Conservation (phyloP, 1,140 invertebrate species). For the Brachystomella parvula region DNA sequence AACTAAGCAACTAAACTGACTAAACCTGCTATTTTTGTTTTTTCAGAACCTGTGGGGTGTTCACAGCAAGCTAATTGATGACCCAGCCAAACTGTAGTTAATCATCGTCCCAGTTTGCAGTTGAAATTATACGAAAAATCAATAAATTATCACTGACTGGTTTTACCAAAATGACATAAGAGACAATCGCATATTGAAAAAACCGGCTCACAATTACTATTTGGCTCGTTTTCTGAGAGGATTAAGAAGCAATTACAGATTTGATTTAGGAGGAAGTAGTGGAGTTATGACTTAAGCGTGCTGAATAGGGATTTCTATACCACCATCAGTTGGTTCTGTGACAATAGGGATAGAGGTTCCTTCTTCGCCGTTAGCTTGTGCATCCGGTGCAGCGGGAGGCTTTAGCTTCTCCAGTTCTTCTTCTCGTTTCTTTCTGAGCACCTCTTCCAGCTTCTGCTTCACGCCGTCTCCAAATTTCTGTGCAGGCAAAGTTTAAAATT, state of each 20-base stretch:
- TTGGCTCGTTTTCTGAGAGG: too few relatives aligned
- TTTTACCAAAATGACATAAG: too few relatives aligned
- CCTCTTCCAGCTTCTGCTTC: slow-evolving; percentile 3
- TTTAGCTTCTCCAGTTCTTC: neutral
- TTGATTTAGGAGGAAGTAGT: too few relatives aligned
- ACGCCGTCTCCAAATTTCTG: slow-evolving; percentile 3
- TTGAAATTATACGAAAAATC: too few relatives aligned
- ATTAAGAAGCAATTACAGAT: too few relatives aligned
- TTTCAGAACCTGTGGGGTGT: slow-evolving; percentile 48
- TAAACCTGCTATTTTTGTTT: slow-evolving; percentile 44
- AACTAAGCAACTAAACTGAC: too few relatives aligned
- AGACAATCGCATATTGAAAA: too few relatives aligned
- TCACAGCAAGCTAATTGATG: slow-evolving; percentile 46
- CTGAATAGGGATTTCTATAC: neutral
- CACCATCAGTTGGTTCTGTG: neutral
- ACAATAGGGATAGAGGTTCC: neutral
- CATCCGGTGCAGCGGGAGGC: neutral
- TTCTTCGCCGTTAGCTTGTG: neutral
- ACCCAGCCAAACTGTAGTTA: slow-evolving; percentile 25
- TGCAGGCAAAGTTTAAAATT: neutral
- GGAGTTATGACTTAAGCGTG: too few relatives aligned
- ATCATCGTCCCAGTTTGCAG: too few relatives aligned
- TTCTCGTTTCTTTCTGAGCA: neutral
- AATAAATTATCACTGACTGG: too few relatives aligned
- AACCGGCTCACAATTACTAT: too few relatives aligned